A percentile compares a stretch with the other conserved stretches of the same genome.
phyloP scores from a whole-genome alignment of 1,140 invertebrate species.

The Tyrophagus putrescentiae region DNA sequence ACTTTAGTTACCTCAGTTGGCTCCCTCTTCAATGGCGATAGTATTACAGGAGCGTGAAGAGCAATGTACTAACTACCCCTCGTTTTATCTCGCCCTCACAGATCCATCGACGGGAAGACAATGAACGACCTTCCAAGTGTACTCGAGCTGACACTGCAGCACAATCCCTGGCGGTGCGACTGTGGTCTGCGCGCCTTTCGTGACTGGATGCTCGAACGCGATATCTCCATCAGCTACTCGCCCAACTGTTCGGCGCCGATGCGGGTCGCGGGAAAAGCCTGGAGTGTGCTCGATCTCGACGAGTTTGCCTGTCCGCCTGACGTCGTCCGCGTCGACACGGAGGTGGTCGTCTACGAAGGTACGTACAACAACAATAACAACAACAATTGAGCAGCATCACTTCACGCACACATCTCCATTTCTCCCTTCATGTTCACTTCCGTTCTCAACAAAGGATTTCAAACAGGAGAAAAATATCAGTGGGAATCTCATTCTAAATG shows the following conservation, averaged over 20 bases:
- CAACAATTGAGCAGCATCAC: too few relatives aligned
- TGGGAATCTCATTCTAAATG: neutral
- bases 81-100: neutral
- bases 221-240: slow-evolving; percentile 46
- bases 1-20: too few relatives aligned
- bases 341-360: slow-evolving; percentile 24
- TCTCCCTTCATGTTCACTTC: neutral
- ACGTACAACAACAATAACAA: too few relatives aligned
- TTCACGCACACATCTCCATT: too few relatives aligned
- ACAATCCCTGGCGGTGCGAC: slow-evolving; percentile 76
- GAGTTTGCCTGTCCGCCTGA: slow-evolving; percentile 66
- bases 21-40: too few relatives aligned
- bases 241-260: slow-evolving; percentile 56
- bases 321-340: slow-evolving; percentile 47
- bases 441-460: neutral
- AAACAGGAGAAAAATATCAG: neutral
- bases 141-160: slow-evolving; percentile 44
- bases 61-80: too few relatives aligned
- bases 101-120: slow-evolving; percentile 6
- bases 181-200: slow-evolving; percentile 59
- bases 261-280: slow-evolving; percentile 46
- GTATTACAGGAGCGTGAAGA: too few relatives aligned
- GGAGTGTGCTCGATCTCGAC: slow-evolving; percentile 49
- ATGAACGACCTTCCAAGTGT: slow-evolving; percentile 22
- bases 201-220: slow-evolving; percentile 56